Evolutionary conservation across 2,797 vertebrate genomes (phyloP).

Genomic region (Hippopotamyrus pictus): DNA sequence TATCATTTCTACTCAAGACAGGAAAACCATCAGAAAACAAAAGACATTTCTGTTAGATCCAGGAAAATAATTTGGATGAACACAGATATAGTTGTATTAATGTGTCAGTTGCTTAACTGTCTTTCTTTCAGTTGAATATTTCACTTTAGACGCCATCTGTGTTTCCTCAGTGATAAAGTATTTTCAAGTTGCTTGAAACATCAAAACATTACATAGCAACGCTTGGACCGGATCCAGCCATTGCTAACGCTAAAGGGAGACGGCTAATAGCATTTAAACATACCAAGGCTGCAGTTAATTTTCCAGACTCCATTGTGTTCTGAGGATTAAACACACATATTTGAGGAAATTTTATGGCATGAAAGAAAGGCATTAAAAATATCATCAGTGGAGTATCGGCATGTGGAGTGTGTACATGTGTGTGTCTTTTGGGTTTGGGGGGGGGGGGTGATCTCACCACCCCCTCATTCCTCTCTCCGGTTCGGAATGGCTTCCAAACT

Average conservation of each 20-base stretch:
- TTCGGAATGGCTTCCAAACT: neutral
- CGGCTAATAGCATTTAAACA: neutral
- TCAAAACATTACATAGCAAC: neutral
- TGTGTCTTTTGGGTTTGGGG: neutral
- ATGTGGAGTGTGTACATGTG: neutral
- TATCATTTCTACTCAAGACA: neutral
- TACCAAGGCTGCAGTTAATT: neutral
- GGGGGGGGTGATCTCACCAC: slow-evolving; percentile 26
- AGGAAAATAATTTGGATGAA: neutral
- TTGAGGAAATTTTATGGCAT: neutral
- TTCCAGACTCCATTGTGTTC: neutral
- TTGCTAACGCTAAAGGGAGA: neutral
- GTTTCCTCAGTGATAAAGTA: slow-evolving; percentile 3
- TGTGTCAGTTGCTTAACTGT: neutral
- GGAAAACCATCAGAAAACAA: neutral
- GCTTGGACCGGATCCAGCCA: neutral
- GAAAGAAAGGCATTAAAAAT: neutral
- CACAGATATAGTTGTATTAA: neutral
- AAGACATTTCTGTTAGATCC: neutral
- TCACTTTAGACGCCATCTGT: neutral
- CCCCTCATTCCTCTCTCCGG: slow-evolving; percentile 45
- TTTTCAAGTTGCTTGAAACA: slow-evolving; percentile 9
- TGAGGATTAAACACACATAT: neutral
- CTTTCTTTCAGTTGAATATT: neutral
- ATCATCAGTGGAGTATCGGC: neutral